Base-by-base conservation (phyloP, 1,140 invertebrate genomes). In the Caenorhabditis latens region DNA sequence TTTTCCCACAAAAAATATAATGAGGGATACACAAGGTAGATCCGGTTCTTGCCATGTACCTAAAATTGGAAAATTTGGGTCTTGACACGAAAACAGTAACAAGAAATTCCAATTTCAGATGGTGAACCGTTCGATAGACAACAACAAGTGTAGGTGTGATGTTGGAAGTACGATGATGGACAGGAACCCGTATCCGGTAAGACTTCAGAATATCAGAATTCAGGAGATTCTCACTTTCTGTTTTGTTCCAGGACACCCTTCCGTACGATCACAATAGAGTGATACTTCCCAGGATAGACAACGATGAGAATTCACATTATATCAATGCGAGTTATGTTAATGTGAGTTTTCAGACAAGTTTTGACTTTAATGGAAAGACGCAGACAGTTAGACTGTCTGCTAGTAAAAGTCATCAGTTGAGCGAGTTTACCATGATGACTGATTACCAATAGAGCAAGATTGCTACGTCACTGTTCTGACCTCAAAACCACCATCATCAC, bases 241-340 rank as follows among this genome's bases (percentile, higher is more conserved):
- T 79, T n/a, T n/a, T 53, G 42, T 61, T 86, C 53, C 83, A 87
- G 86, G 90, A 92, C 83, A 91, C 90, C 7, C 86, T 92, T 5
- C 91, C 91, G 7, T 92, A 92, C 61, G 91, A 92, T 67, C 58
- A 91, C 84, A 92, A 91, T 61, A 86, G 91, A 40, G 91, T 91
- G 42, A 87, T 92, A 32, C 71, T 91, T 13, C 71, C 63, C 6
- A 87, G 63, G 53, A 82, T 86, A 83, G 55, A 53, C 21, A 71
- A 84, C 14, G 90, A 90, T 63, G 86, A 90, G 87, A 87, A 91
- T 67, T 88, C 91, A 58, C 86, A 90, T 79, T 92, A 92, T 83
- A 90, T 92, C 63, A 92, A 92, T 88, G 91, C 91, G 19, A 91
- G 90, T 86, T 92, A 93, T 88, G 91, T 91, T 55, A 90, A 90